These are phyloP conservation scores for Sylvilagus bachmani DNA, from an alignment of 2,113 vertebrate genomes.

Conservation along the genomic window DNA sequence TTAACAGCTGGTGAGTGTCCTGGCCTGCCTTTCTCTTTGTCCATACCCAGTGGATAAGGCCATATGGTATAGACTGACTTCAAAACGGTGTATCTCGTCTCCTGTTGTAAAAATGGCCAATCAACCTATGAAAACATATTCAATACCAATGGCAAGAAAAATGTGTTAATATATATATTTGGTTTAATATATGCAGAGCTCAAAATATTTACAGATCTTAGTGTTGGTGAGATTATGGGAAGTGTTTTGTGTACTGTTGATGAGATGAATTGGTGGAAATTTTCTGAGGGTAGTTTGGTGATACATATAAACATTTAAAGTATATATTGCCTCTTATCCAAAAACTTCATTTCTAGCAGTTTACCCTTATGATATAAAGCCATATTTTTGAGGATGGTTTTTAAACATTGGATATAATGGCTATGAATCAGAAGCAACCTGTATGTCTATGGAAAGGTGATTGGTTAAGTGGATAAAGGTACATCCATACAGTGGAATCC, in stretches of 20 bases:
- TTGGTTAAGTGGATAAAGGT: neutral
- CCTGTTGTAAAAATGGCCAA: slow-evolving; percentile 7
- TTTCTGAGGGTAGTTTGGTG: neutral
- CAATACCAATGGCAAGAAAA: slow-evolving; percentile 40
- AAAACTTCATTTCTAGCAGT: neutral
- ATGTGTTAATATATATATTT: neutral
- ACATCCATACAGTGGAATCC: too few species aligned
- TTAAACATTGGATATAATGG: neutral
- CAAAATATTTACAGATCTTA: neutral
- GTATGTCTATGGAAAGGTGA: neutral
- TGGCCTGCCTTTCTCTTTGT: neutral
- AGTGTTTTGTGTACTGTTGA: neutral
- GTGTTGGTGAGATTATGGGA: neutral
- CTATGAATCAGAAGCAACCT: neutral
- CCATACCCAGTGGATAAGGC: neutral
- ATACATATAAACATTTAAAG: neutral
- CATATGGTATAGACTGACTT: neutral
- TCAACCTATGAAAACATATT: slow-evolving; percentile 33
- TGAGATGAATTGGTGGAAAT: neutral
- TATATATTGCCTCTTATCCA: neutral
- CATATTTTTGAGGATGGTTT: slow-evolving; percentile 5
- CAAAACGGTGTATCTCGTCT: neutral
- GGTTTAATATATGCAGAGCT: neutral
- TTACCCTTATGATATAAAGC: neutral
- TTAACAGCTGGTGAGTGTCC: neutral